Conservation (phyloP, 2,797 vertebrate genomes). For the Artibeus jamaicensis region DNA sequence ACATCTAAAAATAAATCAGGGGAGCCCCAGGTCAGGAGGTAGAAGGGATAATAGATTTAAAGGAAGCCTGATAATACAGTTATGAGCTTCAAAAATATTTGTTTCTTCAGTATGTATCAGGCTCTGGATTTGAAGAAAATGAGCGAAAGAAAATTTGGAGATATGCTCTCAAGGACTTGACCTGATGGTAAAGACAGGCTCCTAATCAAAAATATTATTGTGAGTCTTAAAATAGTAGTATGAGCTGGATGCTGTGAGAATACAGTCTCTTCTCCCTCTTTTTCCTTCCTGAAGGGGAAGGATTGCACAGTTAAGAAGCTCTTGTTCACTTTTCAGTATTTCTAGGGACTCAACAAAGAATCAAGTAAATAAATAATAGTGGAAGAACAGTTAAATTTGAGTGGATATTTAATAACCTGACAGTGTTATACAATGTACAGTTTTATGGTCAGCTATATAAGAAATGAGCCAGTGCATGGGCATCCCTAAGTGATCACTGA, state of each 20-base stretch:
- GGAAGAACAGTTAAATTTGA: background rate
- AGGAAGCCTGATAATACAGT: background rate
- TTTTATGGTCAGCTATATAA: background rate
- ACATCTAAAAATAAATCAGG: background rate
- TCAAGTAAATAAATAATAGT: background rate
- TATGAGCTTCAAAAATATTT: background rate
- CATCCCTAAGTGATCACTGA: background rate
- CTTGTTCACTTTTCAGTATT: background rate
- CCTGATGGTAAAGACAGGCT: background rate
- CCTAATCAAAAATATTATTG: slow-evolving; percentile 5
- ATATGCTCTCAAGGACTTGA: background rate
- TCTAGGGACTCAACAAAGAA: slow-evolving; percentile 11
- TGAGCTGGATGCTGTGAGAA: background rate
- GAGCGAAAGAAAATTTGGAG: background rate
- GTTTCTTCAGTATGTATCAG: background rate
- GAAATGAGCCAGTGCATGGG: background rate
- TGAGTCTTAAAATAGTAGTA: background rate
- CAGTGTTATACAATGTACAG: background rate
- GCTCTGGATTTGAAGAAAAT: background rate
- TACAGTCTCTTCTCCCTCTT: background rate
- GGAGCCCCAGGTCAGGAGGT: background rate
- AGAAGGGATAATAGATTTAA: background rate
- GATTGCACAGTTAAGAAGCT: background rate
- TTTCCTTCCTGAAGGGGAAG: background rate
- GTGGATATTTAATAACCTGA: slow-evolving; percentile 22